Evolutionary conservation across 2,888 invertebrate species (phyloP).

Genomic region (Exephanes ischioxanthus): DNA sequence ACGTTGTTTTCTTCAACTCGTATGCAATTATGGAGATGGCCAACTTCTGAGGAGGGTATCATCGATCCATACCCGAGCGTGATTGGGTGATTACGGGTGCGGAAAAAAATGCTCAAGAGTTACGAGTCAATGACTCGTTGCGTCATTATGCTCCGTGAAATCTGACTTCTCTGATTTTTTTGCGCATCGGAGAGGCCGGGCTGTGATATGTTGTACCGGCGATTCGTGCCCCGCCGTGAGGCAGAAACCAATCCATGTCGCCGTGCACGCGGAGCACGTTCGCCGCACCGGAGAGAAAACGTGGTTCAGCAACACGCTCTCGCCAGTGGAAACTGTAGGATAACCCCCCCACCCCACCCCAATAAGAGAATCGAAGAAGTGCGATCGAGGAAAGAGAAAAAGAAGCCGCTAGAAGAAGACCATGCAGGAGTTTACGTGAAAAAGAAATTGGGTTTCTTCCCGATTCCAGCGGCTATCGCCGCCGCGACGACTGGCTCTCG

Average conservation of each 20-base stretch:
- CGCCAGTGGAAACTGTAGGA: slow-evolving; percentile 42
- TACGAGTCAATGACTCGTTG: slow-evolving; percentile 2
- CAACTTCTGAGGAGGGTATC: not conserved
- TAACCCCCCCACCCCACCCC: not conserved
- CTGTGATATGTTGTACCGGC: slow-evolving; percentile 16
- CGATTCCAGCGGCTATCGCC: slow-evolving; percentile 43
- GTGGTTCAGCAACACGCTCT: slow-evolving; percentile 39
- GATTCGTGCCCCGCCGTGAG: slow-evolving; percentile 42
- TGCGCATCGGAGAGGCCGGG: not conserved
- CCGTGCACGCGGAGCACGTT: slow-evolving; percentile 57
- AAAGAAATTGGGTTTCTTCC: slow-evolving; percentile 68
- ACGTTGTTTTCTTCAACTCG: not conserved
- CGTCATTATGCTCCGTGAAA: not conserved
- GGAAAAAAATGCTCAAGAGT: not conserved
- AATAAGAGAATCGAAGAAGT: slow-evolving; percentile 19
- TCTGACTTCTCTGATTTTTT: not conserved
- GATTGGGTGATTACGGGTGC: no score
- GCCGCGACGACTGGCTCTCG: slow-evolving; percentile 25
- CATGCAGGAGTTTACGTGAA: slow-evolving; percentile 45
- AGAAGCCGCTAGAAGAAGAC: slow-evolving; percentile 16
- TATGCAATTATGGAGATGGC: not conserved
- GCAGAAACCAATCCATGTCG: slow-evolving; percentile 56
- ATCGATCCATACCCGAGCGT: no score
- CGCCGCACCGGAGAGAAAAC: slow-evolving; percentile 61
- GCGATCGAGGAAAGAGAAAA: slow-evolving; percentile 30